Conservation (phyloP, 2,797 vertebrate genomes). For the Malacoraja senta region DNA sequence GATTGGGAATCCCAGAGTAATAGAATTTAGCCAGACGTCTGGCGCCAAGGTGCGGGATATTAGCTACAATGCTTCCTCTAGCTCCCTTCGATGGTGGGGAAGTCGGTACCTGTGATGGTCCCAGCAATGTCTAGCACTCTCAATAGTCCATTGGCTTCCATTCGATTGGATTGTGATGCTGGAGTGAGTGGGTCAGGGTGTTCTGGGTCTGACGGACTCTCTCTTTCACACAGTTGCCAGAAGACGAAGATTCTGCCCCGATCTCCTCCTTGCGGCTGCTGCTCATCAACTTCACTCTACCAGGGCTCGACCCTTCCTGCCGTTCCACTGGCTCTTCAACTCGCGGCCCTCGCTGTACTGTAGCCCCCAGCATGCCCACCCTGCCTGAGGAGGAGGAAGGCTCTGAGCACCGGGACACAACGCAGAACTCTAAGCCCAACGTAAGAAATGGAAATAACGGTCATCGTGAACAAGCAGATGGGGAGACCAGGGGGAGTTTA, state of each 20-base stretch:
- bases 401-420: slow-evolving; percentile 69
- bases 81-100: no score
- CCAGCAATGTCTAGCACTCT: no score
- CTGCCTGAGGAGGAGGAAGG: slow-evolving; percentile 84
- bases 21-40: no score
- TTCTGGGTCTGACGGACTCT: neutral
- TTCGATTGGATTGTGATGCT: neutral
- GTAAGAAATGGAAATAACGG: slow-evolving; percentile 56
- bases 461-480: no score
- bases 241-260: neutral
- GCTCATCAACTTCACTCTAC: slow-evolving; percentile 51
- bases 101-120: no score
- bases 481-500: no score
- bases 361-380: slow-evolving; percentile 74
- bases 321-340: slow-evolving; percentile 41
- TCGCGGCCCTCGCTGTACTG: slow-evolving; percentile 56
- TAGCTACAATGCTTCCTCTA: no score
- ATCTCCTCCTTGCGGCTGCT: slow-evolving; percentile 42
- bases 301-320: slow-evolving; percentile 50
- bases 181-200: neutral
- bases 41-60: no score
- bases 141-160: no score
- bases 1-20: no score
- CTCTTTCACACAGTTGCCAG: neutral
- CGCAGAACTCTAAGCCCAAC: slow-evolving; percentile 63